Percentiles rank a stretch among this genome's conserved stretches.
phyloP scores from a whole-genome alignment of 2,888 invertebrate species.

The Catocala nupta region DNA sequence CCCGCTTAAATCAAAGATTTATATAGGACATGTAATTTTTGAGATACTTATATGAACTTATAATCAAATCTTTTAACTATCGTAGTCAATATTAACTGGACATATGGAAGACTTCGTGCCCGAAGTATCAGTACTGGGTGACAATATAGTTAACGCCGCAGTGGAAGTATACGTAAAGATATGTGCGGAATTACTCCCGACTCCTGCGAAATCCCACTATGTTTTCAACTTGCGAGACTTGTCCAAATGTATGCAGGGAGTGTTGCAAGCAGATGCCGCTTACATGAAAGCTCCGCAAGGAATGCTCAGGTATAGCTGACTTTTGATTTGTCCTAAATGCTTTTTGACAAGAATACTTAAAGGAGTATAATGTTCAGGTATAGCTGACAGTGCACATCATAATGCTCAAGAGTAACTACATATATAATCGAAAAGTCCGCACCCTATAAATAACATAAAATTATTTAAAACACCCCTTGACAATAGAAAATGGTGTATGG shows the following conservation, averaged over 20 bases:
- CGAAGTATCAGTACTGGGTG: conserved; percentile 89
- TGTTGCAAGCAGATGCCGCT: conserved; percentile 93
- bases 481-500: too few species aligned
- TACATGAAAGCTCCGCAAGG: conserved; percentile 89
- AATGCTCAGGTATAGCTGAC: conserved; percentile 87
- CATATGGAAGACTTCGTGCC: conserved; percentile 93
- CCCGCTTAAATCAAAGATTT: too few species aligned
- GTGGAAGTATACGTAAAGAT: conserved; percentile 94
- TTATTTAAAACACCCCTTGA: too few species aligned
- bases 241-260: conserved; percentile 96
- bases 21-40: too few species aligned
- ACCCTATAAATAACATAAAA: too few species aligned
- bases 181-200: conserved; percentile 93
- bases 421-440: too few species aligned
- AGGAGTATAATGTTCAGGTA: conserved; percentile 86
- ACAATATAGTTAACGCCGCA: conserved; percentile 93
- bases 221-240: conserved; percentile 96
- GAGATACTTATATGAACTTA: too few species aligned
- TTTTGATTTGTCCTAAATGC: neutral
- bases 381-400: too few species aligned
- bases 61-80: neutral
- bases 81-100: conserved; percentile 90
- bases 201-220: conserved; percentile 97
- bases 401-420: too few species aligned
- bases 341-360: conserved; percentile 90